A percentile compares a stretch with the other conserved stretches of the same genome.
These are phyloP conservation scores for Melospiza georgiana DNA, from an alignment of 2,113 vertebrate genomes.

Conservation along the genomic window DNA sequence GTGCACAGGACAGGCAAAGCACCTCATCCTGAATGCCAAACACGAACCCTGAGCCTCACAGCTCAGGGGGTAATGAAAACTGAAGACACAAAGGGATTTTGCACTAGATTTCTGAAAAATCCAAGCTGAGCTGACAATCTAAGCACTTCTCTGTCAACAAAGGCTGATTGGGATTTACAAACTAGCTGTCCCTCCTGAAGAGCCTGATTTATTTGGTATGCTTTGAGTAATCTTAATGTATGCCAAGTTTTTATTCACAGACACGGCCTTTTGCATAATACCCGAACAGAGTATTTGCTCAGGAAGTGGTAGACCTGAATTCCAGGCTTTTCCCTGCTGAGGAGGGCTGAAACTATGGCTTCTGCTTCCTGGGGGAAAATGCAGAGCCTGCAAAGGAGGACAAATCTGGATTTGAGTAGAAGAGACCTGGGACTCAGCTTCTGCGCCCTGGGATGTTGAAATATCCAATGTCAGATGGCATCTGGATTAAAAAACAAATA, in stretches of 20 bases:
- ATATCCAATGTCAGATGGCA: background rate
- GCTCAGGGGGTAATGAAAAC: slow-evolving; percentile 56
- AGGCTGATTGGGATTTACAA: slow-evolving; percentile 53
- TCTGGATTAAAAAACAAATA: slow-evolving; percentile 12
- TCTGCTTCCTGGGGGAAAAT: background rate
- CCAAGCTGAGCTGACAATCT: slow-evolving; percentile 61
- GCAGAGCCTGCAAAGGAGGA: background rate
- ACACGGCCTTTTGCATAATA: slow-evolving; percentile 29
- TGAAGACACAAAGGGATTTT: slow-evolving; percentile 56
- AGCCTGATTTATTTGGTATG: slow-evolving; percentile 34
- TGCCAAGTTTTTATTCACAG: slow-evolving; percentile 41
- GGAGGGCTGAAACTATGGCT: background rate
- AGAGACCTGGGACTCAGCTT: background rate
- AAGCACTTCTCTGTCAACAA: slow-evolving; percentile 60
- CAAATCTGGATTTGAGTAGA: background rate
- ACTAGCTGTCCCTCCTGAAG: slow-evolving; percentile 39
- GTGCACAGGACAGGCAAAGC: background rate
- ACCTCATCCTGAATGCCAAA: slow-evolving; percentile 13
- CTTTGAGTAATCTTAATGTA: slow-evolving; percentile 3
- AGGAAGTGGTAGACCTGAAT: slow-evolving; percentile 13
- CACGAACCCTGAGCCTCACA: background rate
- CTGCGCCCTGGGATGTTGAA: background rate
- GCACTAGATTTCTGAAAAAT: slow-evolving; percentile 57
- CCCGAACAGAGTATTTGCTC: background rate
- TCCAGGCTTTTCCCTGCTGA: slow-evolving; percentile 25